Percentiles rank a stretch among this genome's conserved stretches.
Evolutionary conservation across 2,888 invertebrate species (phyloP).

Genomic region (Dicyrtoma fusca): DNA sequence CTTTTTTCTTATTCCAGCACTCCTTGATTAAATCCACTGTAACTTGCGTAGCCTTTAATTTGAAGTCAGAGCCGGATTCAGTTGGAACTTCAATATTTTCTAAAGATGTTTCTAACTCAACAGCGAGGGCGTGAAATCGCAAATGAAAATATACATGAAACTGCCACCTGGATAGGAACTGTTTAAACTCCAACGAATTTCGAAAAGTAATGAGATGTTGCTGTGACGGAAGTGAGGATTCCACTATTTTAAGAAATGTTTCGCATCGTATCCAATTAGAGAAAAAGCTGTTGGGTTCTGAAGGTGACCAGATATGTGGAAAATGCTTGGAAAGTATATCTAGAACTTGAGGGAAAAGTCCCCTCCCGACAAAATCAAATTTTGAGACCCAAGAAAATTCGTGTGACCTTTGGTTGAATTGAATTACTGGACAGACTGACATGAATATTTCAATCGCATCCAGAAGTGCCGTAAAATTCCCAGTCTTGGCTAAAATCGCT

Average conservation of each 20-base stretch:
- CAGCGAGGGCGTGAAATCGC: conserved; percentile 90
- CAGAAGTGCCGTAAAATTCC: conserved; percentile 50
- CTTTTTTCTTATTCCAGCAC: conserved; percentile 55
- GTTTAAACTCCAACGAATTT: conserved; percentile 65
- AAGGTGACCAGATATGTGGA: conserved; percentile 53
- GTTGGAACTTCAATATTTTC: conserved; percentile 55
- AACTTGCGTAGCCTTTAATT: conserved; percentile 49
- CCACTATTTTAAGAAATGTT: conserved; percentile 66
- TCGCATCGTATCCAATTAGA: conserved; percentile 61
- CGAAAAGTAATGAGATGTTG: conserved; percentile 65
- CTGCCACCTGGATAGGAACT: conserved; percentile 86
- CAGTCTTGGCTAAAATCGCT: conserved; percentile 49
- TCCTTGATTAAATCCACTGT: conserved; percentile 54
- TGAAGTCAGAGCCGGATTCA: conserved; percentile 48
- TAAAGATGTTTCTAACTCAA: conserved; percentile 65
- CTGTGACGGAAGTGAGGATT: conserved; percentile 67
- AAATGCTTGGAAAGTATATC: conserved; percentile 51
- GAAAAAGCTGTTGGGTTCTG: conserved; percentile 52
- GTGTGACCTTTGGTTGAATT: conserved; percentile 42
- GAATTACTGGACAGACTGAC: conserved; percentile 43
- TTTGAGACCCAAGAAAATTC: conserved; percentile 48
- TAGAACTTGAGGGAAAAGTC: conserved; percentile 49
- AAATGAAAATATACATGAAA: conserved; percentile 96
- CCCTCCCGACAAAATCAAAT: conserved; percentile 50
- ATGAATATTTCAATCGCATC: conserved; percentile 54